Base-by-base conservation (phyloP, 2,797 vertebrate species). In the Anguilla pacifica region DNA sequence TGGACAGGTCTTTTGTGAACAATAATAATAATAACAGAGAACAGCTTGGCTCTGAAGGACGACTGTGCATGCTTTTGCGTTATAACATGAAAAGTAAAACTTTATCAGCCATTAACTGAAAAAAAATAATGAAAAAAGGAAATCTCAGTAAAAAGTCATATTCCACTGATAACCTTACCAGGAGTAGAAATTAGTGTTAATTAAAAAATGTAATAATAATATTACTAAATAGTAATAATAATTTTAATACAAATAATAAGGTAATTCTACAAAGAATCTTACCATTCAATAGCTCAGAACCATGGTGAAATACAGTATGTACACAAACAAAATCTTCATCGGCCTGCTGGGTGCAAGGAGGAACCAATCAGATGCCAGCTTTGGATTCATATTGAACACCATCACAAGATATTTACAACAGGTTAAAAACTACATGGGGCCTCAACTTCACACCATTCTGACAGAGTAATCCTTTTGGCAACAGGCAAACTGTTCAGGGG, bases 391-490 rank as follows among this genome's bases (percentile, higher is more conserved):
- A 83, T 72, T 53, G 28, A 49, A 81, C n/a, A 86, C 53, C 17
- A 87, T n/a, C 1, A 64, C 31, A 67, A 77, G 5, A 88, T 87
- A 89, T 79, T 88, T 82, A 89, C 84, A 90, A 39, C n/a, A 19
- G 59, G 53, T 81, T 49, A 39, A 88, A 72, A 57, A 84, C 25
- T 0, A 88, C 2, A 86, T 86, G 74, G 31, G 72, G 49, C 88
- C 61, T 59, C 51, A 72, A 53, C 35, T 61, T 15, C 53, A 89
- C 2, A 83, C 67, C 49, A 59, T 84, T 74, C 19, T 55, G 25
- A 87, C 85, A 86, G 53, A 72, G 11, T 55, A 85, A 10, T 70
- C 81, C 81, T 89, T 94, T 93, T 94, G 93, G 92, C 94, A 94
- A 93, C 43, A 87, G 64, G 15, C 70, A 53, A 86, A 22, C 46